Evolutionary conservation across 2,113 vertebrate genomes (phyloP).

Genomic region (Melanostigma gelatinosum): DNA sequence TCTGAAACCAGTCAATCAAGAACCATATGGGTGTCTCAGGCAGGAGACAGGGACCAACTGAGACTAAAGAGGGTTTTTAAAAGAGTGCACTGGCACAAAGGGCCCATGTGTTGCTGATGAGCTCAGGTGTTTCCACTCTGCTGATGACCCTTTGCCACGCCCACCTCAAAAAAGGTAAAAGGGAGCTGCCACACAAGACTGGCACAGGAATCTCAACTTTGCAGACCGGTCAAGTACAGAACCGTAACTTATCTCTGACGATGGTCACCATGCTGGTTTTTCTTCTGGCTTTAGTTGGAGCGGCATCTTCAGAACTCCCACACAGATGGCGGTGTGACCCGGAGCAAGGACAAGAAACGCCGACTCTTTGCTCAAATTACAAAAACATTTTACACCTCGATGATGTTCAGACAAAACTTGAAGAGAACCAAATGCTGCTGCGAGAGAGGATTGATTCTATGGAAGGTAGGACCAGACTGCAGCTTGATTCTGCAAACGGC

Average conservation of each 20-base stretch:
- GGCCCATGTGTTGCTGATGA: background rate
- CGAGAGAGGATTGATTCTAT: too few species aligned
- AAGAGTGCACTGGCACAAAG: too few species aligned
- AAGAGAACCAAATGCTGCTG: background rate
- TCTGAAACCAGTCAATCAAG: too few species aligned
- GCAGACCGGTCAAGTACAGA: too few species aligned
- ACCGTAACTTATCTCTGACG: background rate
- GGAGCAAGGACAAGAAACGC: fast-evolving
- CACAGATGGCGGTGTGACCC: background rate
- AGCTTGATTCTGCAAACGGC: background rate
- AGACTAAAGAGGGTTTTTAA: too few species aligned
- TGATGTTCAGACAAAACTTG: fast-evolving
- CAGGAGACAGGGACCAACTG: too few species aligned
- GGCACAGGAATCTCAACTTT: too few species aligned
- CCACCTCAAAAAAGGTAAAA: background rate
- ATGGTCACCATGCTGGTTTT: background rate
- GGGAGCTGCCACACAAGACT: too few species aligned
- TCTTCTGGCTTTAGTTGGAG: background rate
- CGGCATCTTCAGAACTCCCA: background rate
- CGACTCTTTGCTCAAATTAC: conserved; percentile 1
- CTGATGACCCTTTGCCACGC: background rate
- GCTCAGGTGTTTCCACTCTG: background rate
- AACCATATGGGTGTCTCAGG: too few species aligned
- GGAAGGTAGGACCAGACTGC: too few species aligned
- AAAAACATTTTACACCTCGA: background rate